Evolutionary conservation across 2,113 vertebrate species (phyloP).

Genomic region (Notiomystis cincta): DNA sequence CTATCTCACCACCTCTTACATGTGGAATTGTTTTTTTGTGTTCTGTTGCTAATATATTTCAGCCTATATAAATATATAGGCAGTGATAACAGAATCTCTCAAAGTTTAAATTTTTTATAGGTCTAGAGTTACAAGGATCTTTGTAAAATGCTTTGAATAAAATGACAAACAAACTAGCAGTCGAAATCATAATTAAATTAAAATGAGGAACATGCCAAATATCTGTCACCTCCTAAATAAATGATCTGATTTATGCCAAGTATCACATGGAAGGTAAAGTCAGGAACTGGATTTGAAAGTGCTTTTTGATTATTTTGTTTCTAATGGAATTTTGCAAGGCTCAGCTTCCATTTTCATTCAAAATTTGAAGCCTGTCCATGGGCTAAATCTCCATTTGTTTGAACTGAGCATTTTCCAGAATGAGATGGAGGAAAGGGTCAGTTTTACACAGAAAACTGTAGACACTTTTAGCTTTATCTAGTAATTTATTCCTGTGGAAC

Average conservation of each 20-base stretch:
- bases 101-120: not conserved
- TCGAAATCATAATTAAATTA: not conserved
- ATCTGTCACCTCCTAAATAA: not conserved
- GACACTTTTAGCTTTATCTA: not conserved
- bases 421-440: not conserved
- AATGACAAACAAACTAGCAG: not conserved
- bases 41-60: not conserved
- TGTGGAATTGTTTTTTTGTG: not conserved
- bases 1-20: not conserved
- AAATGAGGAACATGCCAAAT: not conserved
- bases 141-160: not conserved
- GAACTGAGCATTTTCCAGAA: not conserved
- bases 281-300: not conserved
- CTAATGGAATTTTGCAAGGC: not conserved
- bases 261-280: not conserved
- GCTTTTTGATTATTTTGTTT: not conserved
- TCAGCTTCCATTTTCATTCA: not conserved
- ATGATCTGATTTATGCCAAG: not conserved
- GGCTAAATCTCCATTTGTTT: not conserved
- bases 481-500: not conserved
- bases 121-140: not conserved
- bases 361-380: not conserved
- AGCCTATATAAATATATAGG: not conserved
- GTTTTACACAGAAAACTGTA: not conserved
- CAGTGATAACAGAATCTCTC: not conserved